Evolutionary conservation across 2,797 vertebrate genomes (phyloP).

Genomic region (Capromys pilorides): DNA sequence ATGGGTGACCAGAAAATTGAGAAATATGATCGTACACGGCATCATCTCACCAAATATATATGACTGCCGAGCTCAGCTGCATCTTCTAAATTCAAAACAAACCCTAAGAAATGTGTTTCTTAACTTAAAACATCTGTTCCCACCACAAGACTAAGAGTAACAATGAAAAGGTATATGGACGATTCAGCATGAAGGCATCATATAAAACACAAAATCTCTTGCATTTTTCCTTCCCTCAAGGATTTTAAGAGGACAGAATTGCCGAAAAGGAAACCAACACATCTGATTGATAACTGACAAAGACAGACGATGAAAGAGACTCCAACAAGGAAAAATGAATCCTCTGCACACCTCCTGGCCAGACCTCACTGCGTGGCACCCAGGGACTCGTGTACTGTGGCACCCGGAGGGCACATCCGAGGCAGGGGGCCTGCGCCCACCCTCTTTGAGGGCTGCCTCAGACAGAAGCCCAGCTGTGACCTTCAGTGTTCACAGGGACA

Average conservation of each 20-base stretch:
- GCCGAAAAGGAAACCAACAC: conserved; percentile 43
- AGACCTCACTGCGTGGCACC: conserved; percentile 6
- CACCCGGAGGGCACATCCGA: neutral
- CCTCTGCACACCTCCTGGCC: neutral
- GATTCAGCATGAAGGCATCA: conserved; percentile 70
- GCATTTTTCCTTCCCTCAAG: conserved; percentile 56
- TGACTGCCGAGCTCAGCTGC: conserved; percentile 51
- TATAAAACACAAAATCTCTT: conserved; percentile 62
- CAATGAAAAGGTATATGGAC: conserved; percentile 68
- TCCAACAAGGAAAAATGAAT: neutral
- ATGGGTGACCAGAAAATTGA: conserved; percentile 57
- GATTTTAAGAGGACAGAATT: conserved; percentile 58
- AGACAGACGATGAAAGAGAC: conserved; percentile 10
- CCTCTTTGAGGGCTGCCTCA: neutral
- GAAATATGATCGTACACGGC: conserved; percentile 48
- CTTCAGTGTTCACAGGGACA: neutral
- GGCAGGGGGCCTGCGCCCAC: neutral
- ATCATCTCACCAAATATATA: conserved; percentile 67
- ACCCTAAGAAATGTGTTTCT: conserved; percentile 76
- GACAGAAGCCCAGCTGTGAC: neutral
- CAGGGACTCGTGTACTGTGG: neutral
- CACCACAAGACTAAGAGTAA: conserved; percentile 71
- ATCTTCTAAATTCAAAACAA: conserved; percentile 73
- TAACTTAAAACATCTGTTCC: conserved; percentile 80
- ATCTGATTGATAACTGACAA: conserved; percentile 14